A percentile compares a stretch with the other conserved stretches of the same genome.
Conservation (phyloP, 2,797 vertebrate species). For the Neosilurus mollespiculum region DNA sequence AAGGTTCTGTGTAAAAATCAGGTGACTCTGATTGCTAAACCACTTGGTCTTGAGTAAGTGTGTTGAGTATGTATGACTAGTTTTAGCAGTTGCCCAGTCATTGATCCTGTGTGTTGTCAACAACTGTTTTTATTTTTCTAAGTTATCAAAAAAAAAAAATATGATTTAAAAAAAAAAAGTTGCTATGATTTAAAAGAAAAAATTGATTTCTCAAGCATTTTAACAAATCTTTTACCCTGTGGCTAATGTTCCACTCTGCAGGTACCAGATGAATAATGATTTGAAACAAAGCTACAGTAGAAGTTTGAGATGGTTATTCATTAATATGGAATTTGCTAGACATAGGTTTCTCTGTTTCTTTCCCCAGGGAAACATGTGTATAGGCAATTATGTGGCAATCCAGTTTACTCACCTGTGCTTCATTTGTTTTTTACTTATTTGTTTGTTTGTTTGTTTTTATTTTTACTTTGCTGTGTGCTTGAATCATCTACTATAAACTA, state of each 20-base stretch:
- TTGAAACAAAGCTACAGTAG: conserved; percentile 7
- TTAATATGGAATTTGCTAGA: background rate
- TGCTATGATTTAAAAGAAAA: background rate
- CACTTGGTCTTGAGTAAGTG: background rate
- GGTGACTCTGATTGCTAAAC: background rate
- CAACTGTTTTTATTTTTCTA: background rate
- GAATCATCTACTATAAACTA: background rate
- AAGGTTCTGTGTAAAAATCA: background rate
- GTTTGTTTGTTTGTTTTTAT: too few species aligned
- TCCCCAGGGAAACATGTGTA: background rate
- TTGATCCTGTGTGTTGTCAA: background rate
- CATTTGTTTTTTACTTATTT: background rate
- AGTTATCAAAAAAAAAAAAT: background rate
- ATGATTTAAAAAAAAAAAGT: background rate
- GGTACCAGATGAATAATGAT: conserved; percentile 31
- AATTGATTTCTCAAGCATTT: too few species aligned
- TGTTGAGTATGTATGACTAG: background rate
- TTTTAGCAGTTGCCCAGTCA: background rate
- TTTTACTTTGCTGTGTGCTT: background rate
- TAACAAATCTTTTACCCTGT: background rate
- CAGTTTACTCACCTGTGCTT: background rate
- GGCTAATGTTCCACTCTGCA: conserved; percentile 24
- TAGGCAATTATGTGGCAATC: background rate
- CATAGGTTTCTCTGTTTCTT: background rate
- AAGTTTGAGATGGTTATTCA: conserved; percentile 12